These are phyloP conservation scores for Rotaria socialis DNA, from an alignment of 2,888 invertebrate species.

Conservation along the genomic window DNA sequence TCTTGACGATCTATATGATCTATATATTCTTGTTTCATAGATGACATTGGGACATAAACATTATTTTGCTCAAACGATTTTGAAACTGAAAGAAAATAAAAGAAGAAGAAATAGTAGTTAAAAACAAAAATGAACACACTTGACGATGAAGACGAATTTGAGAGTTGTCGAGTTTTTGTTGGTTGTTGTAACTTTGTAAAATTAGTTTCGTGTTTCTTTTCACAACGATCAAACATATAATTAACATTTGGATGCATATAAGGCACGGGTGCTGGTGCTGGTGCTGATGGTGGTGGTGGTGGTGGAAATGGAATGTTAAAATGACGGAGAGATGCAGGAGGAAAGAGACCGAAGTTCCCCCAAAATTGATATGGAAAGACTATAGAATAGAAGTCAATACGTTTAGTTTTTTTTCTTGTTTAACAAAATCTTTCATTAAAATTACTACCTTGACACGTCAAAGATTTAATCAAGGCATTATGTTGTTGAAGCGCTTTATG, in stretches of 20 bases:
- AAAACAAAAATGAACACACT: not conserved
- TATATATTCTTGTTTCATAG: not conserved
- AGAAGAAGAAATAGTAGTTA: no score
- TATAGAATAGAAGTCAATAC: not conserved
- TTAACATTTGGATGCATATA: not conserved
- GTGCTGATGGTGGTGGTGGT: not conserved
- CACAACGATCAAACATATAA: not conserved
- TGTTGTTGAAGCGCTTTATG: conserved; percentile 31
- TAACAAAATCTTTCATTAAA: not conserved
- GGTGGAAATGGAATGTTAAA: not conserved
- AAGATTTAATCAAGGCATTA: not conserved
- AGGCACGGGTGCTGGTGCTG: not conserved
- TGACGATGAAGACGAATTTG: not conserved
- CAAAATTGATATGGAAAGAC: not conserved
- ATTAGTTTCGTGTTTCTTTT: not conserved
- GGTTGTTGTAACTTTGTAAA: not conserved
- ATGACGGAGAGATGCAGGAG: not conserved
- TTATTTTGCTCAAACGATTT: not conserved
- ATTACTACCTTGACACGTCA: not conserved
- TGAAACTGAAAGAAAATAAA: not conserved
- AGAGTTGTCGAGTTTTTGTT: not conserved
- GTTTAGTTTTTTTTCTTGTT: not conserved
- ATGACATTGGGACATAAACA: not conserved
- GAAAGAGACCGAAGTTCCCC: not conserved
- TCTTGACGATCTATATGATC: not conserved